These are phyloP conservation scores for Cryptoleucopteryx plumbea DNA, from an alignment of 2,113 vertebrate species.

Conservation along the genomic window DNA sequence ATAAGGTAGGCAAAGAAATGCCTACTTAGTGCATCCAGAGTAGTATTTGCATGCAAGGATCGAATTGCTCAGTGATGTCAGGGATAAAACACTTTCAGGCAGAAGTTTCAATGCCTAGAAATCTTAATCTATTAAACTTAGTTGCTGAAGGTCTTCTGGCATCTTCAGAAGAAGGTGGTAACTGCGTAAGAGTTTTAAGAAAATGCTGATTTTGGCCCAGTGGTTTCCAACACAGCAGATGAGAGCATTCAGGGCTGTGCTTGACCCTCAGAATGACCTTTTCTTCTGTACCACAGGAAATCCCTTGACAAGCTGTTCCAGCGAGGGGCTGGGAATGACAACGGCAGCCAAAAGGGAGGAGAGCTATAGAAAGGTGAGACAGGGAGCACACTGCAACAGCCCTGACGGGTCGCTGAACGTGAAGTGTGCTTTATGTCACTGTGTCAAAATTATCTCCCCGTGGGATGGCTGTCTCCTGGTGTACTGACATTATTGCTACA, in stretches of 20 bases:
- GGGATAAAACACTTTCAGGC: background rate
- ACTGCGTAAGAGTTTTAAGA: background rate
- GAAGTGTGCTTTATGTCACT: constrained; percentile 57
- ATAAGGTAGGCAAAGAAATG: background rate
- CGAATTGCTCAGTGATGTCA: background rate
- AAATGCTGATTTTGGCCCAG: background rate
- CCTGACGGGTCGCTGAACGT: background rate
- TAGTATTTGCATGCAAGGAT: background rate
- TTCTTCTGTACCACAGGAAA: constrained; percentile 40
- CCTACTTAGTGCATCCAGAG: background rate
- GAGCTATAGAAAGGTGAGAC: constrained; percentile 50
- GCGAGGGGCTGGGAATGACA: background rate
- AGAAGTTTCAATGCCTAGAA: background rate
- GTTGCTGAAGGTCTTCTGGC: background rate
- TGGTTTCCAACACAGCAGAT: background rate
- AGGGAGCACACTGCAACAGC: constrained; percentile 7
- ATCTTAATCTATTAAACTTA: background rate
- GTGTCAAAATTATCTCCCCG: constrained; percentile 39
- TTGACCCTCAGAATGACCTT: constrained; percentile 1
- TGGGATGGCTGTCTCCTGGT: constrained; percentile 15
- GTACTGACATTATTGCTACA: background rate
- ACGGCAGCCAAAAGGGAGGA: constrained; percentile 30
- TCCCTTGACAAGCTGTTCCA: constrained; percentile 49
- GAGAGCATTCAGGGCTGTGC: background rate
- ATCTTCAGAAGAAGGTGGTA: background rate